These are phyloP conservation scores for Coenonympha glycerion DNA, from an alignment of 2,888 invertebrate genomes.

Conservation along the genomic window DNA sequence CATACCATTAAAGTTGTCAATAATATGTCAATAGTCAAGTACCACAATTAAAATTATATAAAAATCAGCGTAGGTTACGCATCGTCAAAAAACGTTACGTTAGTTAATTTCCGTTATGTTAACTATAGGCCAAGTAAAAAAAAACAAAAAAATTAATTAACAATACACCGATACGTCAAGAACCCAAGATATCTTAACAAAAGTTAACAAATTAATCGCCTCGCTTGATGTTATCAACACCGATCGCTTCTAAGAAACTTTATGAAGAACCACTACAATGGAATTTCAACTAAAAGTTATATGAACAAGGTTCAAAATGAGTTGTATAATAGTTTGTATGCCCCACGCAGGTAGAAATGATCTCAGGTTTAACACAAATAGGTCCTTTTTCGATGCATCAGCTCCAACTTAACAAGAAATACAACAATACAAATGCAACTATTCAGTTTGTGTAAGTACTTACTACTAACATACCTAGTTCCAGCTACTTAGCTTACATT, in stretches of 20 bases:
- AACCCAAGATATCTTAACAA: slow-evolving; percentile 11
- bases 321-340: background rate
- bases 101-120: background rate
- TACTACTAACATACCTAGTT: background rate
- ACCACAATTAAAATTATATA: no score
- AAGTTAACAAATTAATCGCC: slow-evolving; percentile 22
- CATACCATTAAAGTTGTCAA: no score
- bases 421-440: background rate
- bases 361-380: slow-evolving; percentile 9
- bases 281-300: background rate
- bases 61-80: no score
- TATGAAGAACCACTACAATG: background rate
- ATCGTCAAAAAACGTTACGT: no score
- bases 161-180: slow-evolving; percentile 7
- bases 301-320: background rate
- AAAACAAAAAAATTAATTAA: slow-evolving; percentile 1
- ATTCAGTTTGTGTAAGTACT: background rate
- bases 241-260: slow-evolving; percentile 1
- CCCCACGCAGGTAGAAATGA: slow-evolving; percentile 12
- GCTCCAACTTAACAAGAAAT: background rate
- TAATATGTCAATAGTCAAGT: no score
- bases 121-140: background rate
- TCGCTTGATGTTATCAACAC: slow-evolving; percentile 17
- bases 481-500: background rate
- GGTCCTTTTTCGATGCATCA: slow-evolving; percentile 9